phyloP scores from a whole-genome alignment of 2,113 vertebrate species.

The Calyptomena viridis region DNA sequence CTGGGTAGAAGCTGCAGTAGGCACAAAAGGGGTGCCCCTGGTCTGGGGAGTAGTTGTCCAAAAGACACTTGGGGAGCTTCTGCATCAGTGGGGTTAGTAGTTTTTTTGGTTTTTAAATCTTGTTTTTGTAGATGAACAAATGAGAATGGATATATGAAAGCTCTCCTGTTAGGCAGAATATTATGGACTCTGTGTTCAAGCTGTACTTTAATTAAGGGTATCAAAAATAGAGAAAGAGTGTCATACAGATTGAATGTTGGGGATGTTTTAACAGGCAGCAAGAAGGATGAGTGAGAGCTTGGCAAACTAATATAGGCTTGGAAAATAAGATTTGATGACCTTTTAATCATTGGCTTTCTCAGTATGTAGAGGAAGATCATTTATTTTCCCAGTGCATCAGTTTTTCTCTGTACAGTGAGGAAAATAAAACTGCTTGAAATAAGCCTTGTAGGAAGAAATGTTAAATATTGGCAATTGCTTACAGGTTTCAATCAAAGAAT shows the following conservation, averaged over 20 bases:
- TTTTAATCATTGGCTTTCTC: slow-evolving; percentile 14
- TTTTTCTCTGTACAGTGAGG: neutral
- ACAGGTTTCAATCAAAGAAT: neutral
- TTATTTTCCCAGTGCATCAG: neutral
- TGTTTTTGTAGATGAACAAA: neutral
- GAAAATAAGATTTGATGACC: slow-evolving; percentile 17
- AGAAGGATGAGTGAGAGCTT: neutral
- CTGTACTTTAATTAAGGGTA: neutral
- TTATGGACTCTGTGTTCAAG: neutral
- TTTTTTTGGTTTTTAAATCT: neutral
- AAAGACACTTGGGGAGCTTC: neutral
- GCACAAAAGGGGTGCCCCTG: neutral
- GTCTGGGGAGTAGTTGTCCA: neutral
- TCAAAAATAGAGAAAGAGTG: neutral
- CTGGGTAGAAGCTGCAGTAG: neutral
- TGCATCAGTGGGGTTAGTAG: neutral
- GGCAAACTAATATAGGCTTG: neutral
- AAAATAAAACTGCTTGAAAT: neutral
- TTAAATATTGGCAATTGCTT: neutral
- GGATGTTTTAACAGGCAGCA: neutral
- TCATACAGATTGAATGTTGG: neutral
- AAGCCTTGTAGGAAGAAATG: neutral
- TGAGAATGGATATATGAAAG: neutral
- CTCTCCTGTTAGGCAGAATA: neutral
- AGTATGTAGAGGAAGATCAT: neutral